Base-by-base conservation (phyloP, 2,888 invertebrate species). In the Lasioglossum leucozonium region DNA sequence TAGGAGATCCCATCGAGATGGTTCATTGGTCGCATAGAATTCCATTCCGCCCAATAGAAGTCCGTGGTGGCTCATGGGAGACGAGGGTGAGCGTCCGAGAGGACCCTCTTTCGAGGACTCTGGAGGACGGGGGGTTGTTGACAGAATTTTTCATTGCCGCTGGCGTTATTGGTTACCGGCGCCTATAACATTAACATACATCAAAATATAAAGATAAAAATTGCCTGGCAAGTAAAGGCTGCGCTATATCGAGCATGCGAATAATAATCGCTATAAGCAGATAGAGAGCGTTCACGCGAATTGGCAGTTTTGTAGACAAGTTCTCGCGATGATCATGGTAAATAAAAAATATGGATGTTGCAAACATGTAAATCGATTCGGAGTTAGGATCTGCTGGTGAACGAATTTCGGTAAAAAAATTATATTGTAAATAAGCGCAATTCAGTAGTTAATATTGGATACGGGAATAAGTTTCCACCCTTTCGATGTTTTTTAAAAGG, bases 21-120 rank as follows among this genome's bases (percentile, higher is more conserved):
- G 86, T 87, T 90, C 81, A 88, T 88, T 82, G 89, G 84, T 73
- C 67, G 51, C 2, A 26, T 55, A 71, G 62, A 72, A 72, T 72
- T 58, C 40, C 71, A 65, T 76, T 51, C 58, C 47, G 13, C 76
- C 83, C 81, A 90, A 87, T 85, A 78, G 78, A 2, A 51, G 51
- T 3, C 22, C 51, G 3, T 6, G 22, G 51, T 30, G 72, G 73
- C 82, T 55, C 74, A 75, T n/a, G 80, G 84, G 87, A 74, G 81
- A 82, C 79, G 82, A 89, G 82, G 83, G 86, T 84, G 86, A 79
- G 16, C 58, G 26, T 13, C 65, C 40, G 78, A 77, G 72, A 79
- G 79, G 82, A 72, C 81, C 89, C 77, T 62, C 26, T 78, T 37
- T 71, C 30, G 72, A 84, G 79, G 37, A 77, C 83, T 81, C 76